phyloP scores from a whole-genome alignment of 2,113 vertebrate species.

The Melozone crissalis region DNA sequence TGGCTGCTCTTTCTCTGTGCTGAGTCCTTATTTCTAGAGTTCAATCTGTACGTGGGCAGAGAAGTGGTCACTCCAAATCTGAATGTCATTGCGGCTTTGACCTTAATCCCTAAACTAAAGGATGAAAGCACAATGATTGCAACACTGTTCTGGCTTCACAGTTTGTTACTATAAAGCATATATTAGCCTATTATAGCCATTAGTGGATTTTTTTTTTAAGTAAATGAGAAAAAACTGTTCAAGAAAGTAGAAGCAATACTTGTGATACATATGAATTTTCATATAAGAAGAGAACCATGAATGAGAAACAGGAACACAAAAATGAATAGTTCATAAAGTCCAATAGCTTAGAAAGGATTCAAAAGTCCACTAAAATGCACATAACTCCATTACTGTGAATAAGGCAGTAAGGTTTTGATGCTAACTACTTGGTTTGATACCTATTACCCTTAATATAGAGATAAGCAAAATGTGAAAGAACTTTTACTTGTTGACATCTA shows the following conservation, averaged over 20 bases:
- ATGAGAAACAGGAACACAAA: background rate
- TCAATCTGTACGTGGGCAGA: background rate
- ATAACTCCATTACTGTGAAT: background rate
- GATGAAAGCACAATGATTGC: background rate
- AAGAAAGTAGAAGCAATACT: background rate
- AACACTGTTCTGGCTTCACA: background rate
- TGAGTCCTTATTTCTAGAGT: background rate
- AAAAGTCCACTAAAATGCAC: background rate
- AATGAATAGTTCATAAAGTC: background rate
- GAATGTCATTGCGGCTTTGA: background rate
- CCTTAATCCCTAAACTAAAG: background rate
- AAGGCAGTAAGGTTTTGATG: background rate
- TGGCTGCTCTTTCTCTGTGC: background rate
- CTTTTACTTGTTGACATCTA: background rate
- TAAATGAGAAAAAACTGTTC: background rate
- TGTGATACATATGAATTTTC: background rate
- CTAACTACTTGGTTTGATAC: background rate
- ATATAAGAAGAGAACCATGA: background rate
- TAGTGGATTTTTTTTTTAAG: background rate
- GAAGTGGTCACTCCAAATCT: background rate
- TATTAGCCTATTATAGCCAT: background rate
- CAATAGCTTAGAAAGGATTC: background rate
- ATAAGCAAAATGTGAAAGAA: background rate
- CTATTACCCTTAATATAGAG: rapidly evolving
- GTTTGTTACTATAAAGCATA: background rate